Evolutionary conservation across 1,140 invertebrate species (phyloP), one percentile per base, ranked within the genome.

Genomic region (Lepidurus apus): DNA sequence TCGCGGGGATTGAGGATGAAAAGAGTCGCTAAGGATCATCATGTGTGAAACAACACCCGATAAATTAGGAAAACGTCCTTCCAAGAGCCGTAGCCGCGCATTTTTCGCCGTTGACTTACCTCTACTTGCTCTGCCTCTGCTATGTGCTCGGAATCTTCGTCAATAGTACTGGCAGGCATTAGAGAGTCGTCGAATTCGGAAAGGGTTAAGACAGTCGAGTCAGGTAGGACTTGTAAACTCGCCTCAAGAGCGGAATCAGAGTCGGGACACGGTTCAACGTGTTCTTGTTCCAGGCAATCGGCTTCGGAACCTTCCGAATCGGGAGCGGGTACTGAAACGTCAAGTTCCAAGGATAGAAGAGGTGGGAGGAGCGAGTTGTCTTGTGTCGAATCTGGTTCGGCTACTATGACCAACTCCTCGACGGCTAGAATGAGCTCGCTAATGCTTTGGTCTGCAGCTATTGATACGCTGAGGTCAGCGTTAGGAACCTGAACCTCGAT

Each of bases 21-120:
- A 21, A 21, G 53, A 65, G 53, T 17, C 53, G 53, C 53, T 65
- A 9, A 65, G 53, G 7, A 65, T 13, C 17, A 65, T n/a, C 21
- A 13, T n/a, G 17, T 65, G 53, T n/a, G 21, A 65, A n/a, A 65
- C 17, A 21, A 65, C 21, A 65, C 53, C 53, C 53, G 53, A 65
- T 8, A 65, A 21, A 65, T n/a, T 65, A 13, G 21, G 17, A 21
- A 65, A 65, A 65, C 53, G 53, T 65, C 53, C 53, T 65, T 65
- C 53, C 21, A 65, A 65, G 53, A 65, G 53, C 53, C 53, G 53
- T 3, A 65, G 53, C 53, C 53, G 53, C 53, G 53, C 53, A 65
- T 65, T 0, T 13, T 65, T 65, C 53, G 53, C 53, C 53, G 53
- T 65, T 65, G 53, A 65, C 53, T 65, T 65, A 65, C 53, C 53